A percentile compares a stretch with the other conserved stretches of the same genome.
phyloP scores from a whole-genome alignment of 2,888 invertebrate genomes.

The Druceiella hillmani region DNA sequence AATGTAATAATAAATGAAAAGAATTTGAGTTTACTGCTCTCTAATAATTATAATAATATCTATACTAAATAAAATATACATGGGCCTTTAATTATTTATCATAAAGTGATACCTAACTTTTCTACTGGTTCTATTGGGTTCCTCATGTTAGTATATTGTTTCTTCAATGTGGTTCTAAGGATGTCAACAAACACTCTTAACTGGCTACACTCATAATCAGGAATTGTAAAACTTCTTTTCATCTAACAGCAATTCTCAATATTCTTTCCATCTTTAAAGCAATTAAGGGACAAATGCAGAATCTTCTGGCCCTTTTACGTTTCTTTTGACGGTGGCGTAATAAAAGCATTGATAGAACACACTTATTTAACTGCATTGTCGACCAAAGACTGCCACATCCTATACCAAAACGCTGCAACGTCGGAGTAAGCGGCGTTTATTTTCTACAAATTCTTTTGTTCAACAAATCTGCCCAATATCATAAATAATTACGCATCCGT shows the following conservation, averaged over 20 bases:
- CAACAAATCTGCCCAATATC: too few species aligned
- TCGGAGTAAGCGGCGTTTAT: too few species aligned
- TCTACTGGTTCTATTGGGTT: conserved; percentile 26
- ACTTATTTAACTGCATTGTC: too few species aligned
- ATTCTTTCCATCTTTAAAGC: conserved; percentile 21
- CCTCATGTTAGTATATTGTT: conserved; percentile 27
- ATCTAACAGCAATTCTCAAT: conserved; percentile 23
- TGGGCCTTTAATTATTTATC: conserved; percentile 21
- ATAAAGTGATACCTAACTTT: conserved; percentile 26
- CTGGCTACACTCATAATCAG: conserved; percentile 23
- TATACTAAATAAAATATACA: conserved; percentile 6
- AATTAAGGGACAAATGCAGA: conserved; percentile 22
- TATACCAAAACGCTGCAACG: conserved; percentile 1
- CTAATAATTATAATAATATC: background rate
- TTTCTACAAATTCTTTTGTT: too few species aligned
- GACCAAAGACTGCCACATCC: background rate
- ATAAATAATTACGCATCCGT: too few species aligned
- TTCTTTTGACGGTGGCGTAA: conserved; percentile 19
- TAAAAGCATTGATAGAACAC: conserved; percentile 12
- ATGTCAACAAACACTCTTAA: conserved; percentile 25
- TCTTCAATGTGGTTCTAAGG: conserved; percentile 26
- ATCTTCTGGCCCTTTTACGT: conserved; percentile 17
- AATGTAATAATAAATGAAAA: conserved; percentile 7
- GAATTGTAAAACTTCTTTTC: conserved; percentile 21
- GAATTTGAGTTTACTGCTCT: too few species aligned